A percentile compares a stretch with the other conserved stretches of the same genome.
Evolutionary conservation across 1,140 invertebrate species (phyloP).

Genomic region (Drosophila pachea): DNA sequence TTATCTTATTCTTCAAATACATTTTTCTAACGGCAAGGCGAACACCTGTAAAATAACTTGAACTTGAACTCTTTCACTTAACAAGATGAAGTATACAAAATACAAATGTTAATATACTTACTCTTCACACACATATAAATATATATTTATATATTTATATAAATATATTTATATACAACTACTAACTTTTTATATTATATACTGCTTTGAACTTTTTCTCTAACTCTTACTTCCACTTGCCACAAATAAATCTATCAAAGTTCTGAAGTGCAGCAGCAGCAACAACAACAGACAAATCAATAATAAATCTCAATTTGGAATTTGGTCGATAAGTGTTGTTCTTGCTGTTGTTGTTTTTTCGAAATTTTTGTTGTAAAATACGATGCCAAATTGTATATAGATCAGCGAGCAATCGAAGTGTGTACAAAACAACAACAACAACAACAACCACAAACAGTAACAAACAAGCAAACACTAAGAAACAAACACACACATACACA

Average conservation of each 20-base stretch:
- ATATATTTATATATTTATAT: slow-evolving; percentile 26
- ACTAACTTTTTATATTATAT: slow-evolving; percentile 30
- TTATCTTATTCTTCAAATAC: background rate
- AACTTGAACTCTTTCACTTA: slow-evolving; percentile 31
- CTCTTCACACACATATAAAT: slow-evolving; percentile 11
- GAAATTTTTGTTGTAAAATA: slow-evolving; percentile 19
- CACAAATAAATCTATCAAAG: slow-evolving; percentile 31
- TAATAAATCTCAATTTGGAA: slow-evolving; percentile 10
- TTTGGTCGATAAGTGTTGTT: background rate
- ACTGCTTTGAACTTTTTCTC: slow-evolving; percentile 50
- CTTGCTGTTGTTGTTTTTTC: slow-evolving; percentile 13
- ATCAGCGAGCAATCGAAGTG: slow-evolving; percentile 9
- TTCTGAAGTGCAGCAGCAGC: slow-evolving; percentile 7
- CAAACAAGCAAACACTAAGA: background rate
- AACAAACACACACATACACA: slow-evolving; percentile 11
- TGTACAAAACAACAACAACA: slow-evolving; percentile 26
- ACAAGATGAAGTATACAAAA: slow-evolving; percentile 20
- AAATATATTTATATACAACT: background rate
- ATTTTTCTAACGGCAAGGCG: slow-evolving; percentile 10
- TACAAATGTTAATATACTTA: background rate
- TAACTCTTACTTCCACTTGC: slow-evolving; percentile 44
- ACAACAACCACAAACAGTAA: slow-evolving; percentile 9
- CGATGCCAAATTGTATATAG: slow-evolving; percentile 25
- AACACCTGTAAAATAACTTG: slow-evolving; percentile 35
- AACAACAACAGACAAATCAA: slow-evolving; percentile 3